Percentiles rank a stretch among this genome's conserved stretches.
Conservation (phyloP, 2,888 invertebrate species). For the Sinodicranocentrus sp. region DNA sequence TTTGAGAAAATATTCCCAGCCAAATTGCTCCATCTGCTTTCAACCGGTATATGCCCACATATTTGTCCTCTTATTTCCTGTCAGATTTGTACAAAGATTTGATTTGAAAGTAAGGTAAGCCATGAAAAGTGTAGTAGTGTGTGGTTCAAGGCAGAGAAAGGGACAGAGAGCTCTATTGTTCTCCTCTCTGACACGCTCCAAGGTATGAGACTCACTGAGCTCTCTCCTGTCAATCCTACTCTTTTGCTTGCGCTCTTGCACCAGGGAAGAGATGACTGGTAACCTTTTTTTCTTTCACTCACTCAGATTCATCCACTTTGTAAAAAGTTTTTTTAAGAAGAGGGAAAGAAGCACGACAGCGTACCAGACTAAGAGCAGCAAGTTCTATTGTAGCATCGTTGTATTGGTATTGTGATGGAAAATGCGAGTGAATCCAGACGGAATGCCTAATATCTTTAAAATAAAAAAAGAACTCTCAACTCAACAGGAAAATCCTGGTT, state of each 20-base stretch:
- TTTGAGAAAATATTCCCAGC: too few relatives aligned
- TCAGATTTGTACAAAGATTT: not conserved
- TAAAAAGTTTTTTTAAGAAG: not conserved
- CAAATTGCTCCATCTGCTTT: not conserved
- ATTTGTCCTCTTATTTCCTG: not conserved
- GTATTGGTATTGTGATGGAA: conserved; percentile 11
- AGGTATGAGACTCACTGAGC: not conserved
- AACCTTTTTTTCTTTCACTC: conserved; percentile 30
- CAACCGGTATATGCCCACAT: not conserved
- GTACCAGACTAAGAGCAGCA: not conserved
- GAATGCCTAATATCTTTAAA: not conserved
- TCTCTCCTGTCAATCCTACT: not conserved
- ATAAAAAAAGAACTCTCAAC: conserved; percentile 1
- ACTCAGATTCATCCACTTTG: not conserved
- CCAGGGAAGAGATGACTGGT: conserved; percentile 20
- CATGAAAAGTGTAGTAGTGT: conserved; percentile 4
- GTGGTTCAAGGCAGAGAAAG: conserved; percentile 4
- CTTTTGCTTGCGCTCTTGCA: not conserved
- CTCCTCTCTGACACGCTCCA: not conserved
- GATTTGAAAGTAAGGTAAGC: not conserved
- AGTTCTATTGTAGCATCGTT: not conserved
- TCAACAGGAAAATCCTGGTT: conserved; percentile 8
- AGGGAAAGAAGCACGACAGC: conserved; percentile 24
- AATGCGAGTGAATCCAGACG: not conserved
- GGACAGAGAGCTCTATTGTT: not conserved